A percentile compares a stretch with the other conserved stretches of the same genome.
phyloP scores from a whole-genome alignment of 2,113 vertebrate species.

The Charadrius vociferus region DNA sequence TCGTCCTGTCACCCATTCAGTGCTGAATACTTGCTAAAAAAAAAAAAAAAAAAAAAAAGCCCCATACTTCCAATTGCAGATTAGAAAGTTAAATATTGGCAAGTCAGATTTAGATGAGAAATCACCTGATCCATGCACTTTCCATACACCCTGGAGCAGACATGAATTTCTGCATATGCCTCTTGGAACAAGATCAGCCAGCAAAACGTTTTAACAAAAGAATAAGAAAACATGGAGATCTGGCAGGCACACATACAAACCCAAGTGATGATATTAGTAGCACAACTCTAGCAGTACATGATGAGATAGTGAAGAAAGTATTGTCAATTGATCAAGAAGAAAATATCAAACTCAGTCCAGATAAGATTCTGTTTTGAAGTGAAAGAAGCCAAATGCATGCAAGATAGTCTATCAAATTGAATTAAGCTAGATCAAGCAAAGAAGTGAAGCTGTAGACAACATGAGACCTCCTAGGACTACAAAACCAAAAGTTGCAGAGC shows the following conservation, averaged over 20 bases:
- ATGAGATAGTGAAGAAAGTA: not conserved
- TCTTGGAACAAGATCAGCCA: not conserved
- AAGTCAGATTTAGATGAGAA: not conserved
- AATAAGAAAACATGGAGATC: not conserved
- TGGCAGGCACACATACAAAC: not conserved
- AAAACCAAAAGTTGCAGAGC: not conserved
- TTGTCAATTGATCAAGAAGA: not conserved
- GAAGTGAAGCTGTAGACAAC: not conserved
- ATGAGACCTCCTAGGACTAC: not conserved
- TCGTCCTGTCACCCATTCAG: not conserved
- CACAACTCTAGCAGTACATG: not conserved
- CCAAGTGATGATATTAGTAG: not conserved
- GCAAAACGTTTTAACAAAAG: not conserved
- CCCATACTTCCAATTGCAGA: not conserved
- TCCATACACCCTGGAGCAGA: not conserved
- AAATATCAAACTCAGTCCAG: not conserved
- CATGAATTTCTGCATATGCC: not conserved
- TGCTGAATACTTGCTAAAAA: not conserved
- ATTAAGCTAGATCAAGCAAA: not conserved
- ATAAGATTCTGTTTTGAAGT: not conserved
- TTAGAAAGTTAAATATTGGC: not conserved
- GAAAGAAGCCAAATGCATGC: not conserved
- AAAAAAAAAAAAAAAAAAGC: rapidly evolving
- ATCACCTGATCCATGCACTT: not conserved
- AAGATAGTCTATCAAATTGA: not conserved